Percentiles rank a stretch among this genome's conserved stretches.
These are phyloP conservation scores for Eupsittula cactorum DNA, from an alignment of 2,113 vertebrate genomes.

Conservation along the genomic window DNA sequence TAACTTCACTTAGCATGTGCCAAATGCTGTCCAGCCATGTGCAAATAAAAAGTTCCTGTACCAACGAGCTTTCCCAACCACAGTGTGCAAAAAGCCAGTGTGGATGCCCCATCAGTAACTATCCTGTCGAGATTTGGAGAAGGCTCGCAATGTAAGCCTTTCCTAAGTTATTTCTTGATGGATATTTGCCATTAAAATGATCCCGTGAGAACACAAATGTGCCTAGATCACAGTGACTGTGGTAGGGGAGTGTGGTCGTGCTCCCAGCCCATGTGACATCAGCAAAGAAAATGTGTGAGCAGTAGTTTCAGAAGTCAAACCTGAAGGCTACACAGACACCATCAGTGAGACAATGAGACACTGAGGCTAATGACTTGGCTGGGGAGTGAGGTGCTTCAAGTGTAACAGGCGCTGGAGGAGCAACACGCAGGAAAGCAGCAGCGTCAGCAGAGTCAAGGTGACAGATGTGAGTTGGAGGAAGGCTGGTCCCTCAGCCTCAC, in stretches of 20 bases:
- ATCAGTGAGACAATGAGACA: background rate
- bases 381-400: background rate
- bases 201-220: background rate
- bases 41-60: background rate
- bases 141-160: background rate
- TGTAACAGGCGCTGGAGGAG: background rate
- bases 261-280: background rate
- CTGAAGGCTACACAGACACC: background rate
- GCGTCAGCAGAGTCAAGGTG: background rate
- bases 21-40: background rate
- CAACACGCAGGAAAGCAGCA: accelerated
- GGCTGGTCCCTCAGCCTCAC: background rate
- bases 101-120: background rate
- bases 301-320: background rate
- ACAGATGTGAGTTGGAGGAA: background rate
- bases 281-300: background rate
- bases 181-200: background rate
- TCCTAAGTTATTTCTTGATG: background rate
- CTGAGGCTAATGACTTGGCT: background rate
- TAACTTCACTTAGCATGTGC: background rate
- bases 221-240: background rate
- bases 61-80: background rate
- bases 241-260: accelerated
- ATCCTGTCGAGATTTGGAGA: background rate
- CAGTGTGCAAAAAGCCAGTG: background rate